These are phyloP conservation scores for Luehdorfia chinensis DNA, from an alignment of 1,140 invertebrate species.

Conservation along the genomic window DNA sequence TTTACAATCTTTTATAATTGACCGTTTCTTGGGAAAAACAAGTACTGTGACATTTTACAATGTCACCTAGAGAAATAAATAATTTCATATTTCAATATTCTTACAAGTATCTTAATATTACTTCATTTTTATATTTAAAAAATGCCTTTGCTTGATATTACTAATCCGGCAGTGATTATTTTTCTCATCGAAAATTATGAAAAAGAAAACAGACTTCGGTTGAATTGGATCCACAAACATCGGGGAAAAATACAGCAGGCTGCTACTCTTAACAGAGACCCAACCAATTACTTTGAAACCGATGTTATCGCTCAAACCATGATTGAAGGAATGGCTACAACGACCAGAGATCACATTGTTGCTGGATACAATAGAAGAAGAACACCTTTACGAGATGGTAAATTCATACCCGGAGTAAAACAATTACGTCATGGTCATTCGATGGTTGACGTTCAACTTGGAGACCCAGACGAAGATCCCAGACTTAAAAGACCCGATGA, in stretches of 20 bases:
- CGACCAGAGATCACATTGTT: slow-evolving; percentile 38
- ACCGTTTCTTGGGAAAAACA: slow-evolving; percentile 20
- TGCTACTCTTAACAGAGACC: slow-evolving; percentile 40
- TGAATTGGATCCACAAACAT: slow-evolving; percentile 54
- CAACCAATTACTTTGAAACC: slow-evolving; percentile 45
- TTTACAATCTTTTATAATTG: slow-evolving; percentile 32
- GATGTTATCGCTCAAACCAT: slow-evolving; percentile 47
- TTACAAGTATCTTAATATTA: too few relatives aligned
- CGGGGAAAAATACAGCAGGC: slow-evolving; percentile 39
- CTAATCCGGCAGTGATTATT: slow-evolving; percentile 45
- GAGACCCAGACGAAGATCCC: slow-evolving; percentile 43
- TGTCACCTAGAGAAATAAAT: slow-evolving; percentile 5
- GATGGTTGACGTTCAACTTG: slow-evolving; percentile 40
- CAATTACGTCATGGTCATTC: slow-evolving; percentile 43
- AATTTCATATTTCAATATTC: neutral
- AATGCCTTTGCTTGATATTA: slow-evolving; percentile 51
- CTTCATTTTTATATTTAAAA: slow-evolving; percentile 17
- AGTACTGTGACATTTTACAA: slow-evolving; percentile 8
- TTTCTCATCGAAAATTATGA: slow-evolving; percentile 57
- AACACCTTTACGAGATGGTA: slow-evolving; percentile 35
- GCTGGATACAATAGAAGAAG: slow-evolving; percentile 36
- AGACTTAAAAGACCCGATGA: slow-evolving; percentile 33
- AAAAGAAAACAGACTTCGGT: slow-evolving; percentile 49
- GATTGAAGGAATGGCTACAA: slow-evolving; percentile 39
- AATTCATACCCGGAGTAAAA: slow-evolving; percentile 34